Conservation (phyloP, 1,140 invertebrate genomes). For the Drosophila cardini region DNA sequence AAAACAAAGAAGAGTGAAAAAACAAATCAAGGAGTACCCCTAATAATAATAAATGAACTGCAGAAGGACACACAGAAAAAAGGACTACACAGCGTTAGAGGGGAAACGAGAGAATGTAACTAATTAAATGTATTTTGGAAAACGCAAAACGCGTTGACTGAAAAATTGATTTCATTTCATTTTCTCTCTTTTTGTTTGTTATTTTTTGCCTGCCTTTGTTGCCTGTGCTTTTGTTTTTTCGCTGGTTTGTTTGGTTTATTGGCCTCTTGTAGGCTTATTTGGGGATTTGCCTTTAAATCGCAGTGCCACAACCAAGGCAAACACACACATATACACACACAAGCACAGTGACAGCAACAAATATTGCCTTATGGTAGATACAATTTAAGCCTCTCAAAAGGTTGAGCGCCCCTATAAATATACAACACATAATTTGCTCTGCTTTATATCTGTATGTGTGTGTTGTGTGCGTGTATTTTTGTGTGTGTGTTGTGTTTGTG, state of each 20-base stretch:
- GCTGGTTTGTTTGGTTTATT: slow-evolving; percentile 39
- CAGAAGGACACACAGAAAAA: slow-evolving; percentile 4
- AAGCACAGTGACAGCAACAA: slow-evolving; percentile 27
- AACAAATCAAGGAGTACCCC: slow-evolving; percentile 30
- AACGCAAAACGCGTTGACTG: slow-evolving; percentile 50
- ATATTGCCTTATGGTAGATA: slow-evolving; percentile 71
- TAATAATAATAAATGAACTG: slow-evolving; percentile 48
- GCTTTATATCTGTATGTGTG: slow-evolving; percentile 17
- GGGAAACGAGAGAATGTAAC: slow-evolving; percentile 30
- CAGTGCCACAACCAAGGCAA: slow-evolving; percentile 55
- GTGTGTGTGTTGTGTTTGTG: slow-evolving; percentile 10
- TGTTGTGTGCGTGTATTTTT: slow-evolving; percentile 5
- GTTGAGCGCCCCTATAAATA: slow-evolving; percentile 78
- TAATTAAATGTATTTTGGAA: slow-evolving; percentile 74
- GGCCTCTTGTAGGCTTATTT: slow-evolving; percentile 73
- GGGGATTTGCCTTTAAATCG: slow-evolving; percentile 75
- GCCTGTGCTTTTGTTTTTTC: slow-evolving; percentile 21
- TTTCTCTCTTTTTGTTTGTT: too few relatives aligned
- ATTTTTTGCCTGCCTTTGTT: too few relatives aligned
- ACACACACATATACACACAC: slow-evolving; percentile 24
- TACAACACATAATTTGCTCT: slow-evolving; percentile 60
- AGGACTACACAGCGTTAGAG: background rate
- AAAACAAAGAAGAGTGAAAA: slow-evolving; percentile 21
- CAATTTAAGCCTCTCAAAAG: slow-evolving; percentile 75
- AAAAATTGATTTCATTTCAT: slow-evolving; percentile 58